Percentiles rank a stretch among this genome's conserved stretches.
Conservation (phyloP, 2,113 vertebrate species). For the rat (Rattus norvegicus) region GRCr8 NC_086021.1:124472001-124472500, state of each 20-base stretch:
- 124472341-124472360: not conserved
- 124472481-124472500: not conserved
- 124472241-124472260: not conserved
- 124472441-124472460: constrained; percentile 48
- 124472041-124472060: not conserved
- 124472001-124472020: too few relatives aligned
- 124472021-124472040: not conserved
- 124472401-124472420: not conserved
- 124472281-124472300: not conserved
- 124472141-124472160: not conserved
- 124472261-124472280: not conserved
- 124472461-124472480: not conserved
- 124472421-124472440: not conserved
- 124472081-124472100: too few relatives aligned
- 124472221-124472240: not conserved
- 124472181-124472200: not conserved
- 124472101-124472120: too few relatives aligned
- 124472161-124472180: not conserved
- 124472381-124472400: not conserved
- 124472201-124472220: not conserved
- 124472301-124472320: not conserved
- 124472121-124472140: not conserved
- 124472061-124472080: not conserved
- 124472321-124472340: not conserved
- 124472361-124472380: not conserved